A percentile compares a stretch with the other conserved stretches of the same genome.
These are phyloP conservation scores for Dendronephthya gigantea DNA, from an alignment of 64 coral and sea anemone species.

Conservation along the genomic window DNA sequence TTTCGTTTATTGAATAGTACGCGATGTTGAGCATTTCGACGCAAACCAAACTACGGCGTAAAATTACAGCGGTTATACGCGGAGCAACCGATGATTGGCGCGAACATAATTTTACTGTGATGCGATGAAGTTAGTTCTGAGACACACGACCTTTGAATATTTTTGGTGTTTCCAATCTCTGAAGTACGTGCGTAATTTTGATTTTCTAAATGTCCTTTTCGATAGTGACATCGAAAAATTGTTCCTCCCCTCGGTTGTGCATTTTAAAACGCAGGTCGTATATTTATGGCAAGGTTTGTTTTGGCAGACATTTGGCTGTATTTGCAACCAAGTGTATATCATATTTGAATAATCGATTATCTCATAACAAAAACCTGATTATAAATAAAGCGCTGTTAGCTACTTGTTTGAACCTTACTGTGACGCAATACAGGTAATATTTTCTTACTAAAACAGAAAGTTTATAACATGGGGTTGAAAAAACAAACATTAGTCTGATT, in stretches of 20 bases:
- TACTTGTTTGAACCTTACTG: background rate
- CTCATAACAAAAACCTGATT: background rate
- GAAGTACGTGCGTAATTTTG: conserved; percentile 3
- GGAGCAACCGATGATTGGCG: background rate
- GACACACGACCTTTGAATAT: conserved; percentile 14
- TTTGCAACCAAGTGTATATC: background rate
- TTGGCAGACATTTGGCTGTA: background rate
- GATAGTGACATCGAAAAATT: background rate
- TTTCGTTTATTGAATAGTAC: background rate
- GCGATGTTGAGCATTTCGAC: background rate
- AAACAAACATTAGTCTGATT: conserved; percentile 1
- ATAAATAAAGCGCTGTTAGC: background rate
- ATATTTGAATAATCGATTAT: background rate
- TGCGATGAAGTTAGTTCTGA: background rate
- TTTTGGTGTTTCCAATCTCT: background rate
- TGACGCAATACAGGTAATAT: background rate
- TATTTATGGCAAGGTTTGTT: background rate
- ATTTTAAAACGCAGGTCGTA: background rate
- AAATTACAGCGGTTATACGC: background rate
- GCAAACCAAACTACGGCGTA: background rate
- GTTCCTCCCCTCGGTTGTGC: background rate
- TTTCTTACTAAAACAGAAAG: background rate
- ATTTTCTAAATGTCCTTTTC: background rate
- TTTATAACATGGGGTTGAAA: conserved; percentile 18
- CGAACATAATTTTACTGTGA: background rate